phyloP scores from a whole-genome alignment of 2,113 vertebrate genomes.

The Caloenas nicobarica region DNA sequence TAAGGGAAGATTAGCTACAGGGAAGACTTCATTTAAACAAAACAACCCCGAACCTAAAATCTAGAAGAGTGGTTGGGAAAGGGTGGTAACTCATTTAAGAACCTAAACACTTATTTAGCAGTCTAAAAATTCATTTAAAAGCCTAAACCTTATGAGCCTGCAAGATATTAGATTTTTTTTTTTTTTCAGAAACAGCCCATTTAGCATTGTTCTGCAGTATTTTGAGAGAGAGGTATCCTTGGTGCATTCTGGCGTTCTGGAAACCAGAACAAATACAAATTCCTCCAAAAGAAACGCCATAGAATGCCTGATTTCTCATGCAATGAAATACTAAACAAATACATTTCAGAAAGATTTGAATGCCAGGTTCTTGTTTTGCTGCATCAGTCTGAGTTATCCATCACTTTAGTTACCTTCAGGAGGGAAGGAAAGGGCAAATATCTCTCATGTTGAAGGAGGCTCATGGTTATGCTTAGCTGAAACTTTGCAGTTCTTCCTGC shows the following conservation, averaged over 20 bases:
- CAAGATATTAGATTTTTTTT: neutral
- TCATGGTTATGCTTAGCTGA: neutral
- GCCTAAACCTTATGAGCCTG: neutral
- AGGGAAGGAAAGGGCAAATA: neutral
- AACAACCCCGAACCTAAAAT: neutral
- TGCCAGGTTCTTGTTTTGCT: neutral
- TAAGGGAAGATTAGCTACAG: neutral
- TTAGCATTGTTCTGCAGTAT: neutral
- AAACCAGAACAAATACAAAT: neutral
- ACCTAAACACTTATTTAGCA: neutral
- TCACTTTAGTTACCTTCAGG: neutral
- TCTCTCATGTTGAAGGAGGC: neutral
- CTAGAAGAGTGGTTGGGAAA: neutral
- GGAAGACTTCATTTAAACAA: neutral
- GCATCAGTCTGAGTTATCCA: neutral
- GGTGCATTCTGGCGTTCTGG: neutral
- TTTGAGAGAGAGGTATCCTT: neutral
- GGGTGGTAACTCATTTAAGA: neutral
- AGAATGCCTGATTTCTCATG: neutral
- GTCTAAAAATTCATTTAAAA: neutral
- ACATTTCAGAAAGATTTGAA: neutral
- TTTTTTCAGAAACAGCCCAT: neutral
- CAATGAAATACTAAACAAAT: neutral
- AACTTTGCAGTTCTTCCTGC: neutral
- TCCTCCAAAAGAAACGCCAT: neutral